Evolutionary conservation across 2,888 invertebrate genomes (phyloP), one percentile per base, ranked within the genome.

Genomic region (Drosophila atripex): DNA sequence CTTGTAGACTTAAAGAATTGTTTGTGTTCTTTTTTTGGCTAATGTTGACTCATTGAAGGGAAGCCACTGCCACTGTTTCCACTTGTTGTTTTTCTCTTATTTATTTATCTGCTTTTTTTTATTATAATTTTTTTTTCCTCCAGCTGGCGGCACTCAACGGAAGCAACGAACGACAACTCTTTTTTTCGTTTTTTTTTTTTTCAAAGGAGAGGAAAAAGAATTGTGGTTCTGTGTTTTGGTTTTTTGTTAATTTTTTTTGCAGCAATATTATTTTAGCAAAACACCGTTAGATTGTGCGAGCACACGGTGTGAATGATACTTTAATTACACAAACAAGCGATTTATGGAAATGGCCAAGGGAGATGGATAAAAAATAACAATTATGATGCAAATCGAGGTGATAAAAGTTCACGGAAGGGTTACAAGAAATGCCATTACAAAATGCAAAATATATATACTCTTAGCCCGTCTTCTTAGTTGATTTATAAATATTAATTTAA

Each of bases 281-380:
- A 82, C 68, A 60, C 84, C 84, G 84, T 84, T 84, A 85, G 85
- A 65, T 77, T 87, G 85, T 82, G 85, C 87, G 85, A 84, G 75
- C 87, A 82, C 74, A 46, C 87, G 85, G 85, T 84, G 84, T 87
- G 84, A 85, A 84, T 84, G 85, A 84, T 84, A 84, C 87, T 87
- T 87, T 84, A 87, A 84, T 84, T 87, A 75, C 85, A 74, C 43
- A 39, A 59, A 53, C 18, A 25, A 21, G 51, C 16, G 97, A 57
- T 9, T 50, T 51, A 32, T 30, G 55, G 18, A 47, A 54, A 28
- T 38, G 9, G 23, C 12, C 18, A 11, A 8, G 43, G 43, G 18
- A 8, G 4, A 28, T 14, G 25, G 30, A 35, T 28, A 45, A 16
- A 16, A 43, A 11, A 50, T 41, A 49, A 50, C 35, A 49, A 69